Evolutionary conservation across 2,888 invertebrate genomes (phyloP), one percentile per base, ranked within the genome.

Genomic region (Bugula neritina): DNA sequence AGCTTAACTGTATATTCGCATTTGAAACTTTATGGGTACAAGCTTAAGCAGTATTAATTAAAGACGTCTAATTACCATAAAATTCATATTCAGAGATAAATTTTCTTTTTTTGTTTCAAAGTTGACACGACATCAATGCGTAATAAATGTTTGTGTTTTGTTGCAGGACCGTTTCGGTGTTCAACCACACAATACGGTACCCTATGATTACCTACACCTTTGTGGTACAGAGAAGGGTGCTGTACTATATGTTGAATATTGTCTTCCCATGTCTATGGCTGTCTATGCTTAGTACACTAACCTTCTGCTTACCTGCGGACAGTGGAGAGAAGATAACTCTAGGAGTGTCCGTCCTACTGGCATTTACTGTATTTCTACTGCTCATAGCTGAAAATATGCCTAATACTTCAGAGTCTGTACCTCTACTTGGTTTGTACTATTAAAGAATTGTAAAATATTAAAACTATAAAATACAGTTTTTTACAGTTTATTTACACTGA

Each of bases 171-270:
- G n/a, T n/a, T n/a, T n/a, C n/a, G n/a, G n/a, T n/a, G n/a, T n/a
- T n/a, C n/a, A n/a, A n/a, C 78, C 87, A 87, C 78, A 77, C 79
- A 3, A 86, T 87, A 75, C 87, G 87, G 5, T 88, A 87, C 78
- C 87, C 88, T 3, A 87, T 88, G 75, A 85, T 88, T 23, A 87
- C 86, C 10, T 87, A 88, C 76, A 86, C 84, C 63, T 82, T 88
- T 70, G 82, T 85, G 34, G 82, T 84, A 72, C 77, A 83, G 17
- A 76, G 84, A 52, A 78, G 82, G 71, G 82, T 82, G 3, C 75
- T 84, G 25, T 84, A 83, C 75, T 84, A 84, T 74, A 75, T 84
- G 25, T 84, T 84, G 74, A 84, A 84, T 74, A 83, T 84, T 43
- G 83, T 84, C 72, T 83, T 84, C 73, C 84, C 84, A 13, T 84